phyloP scores from a whole-genome alignment of 2,113 vertebrate genomes.

The Chloroceryle aenea region DNA sequence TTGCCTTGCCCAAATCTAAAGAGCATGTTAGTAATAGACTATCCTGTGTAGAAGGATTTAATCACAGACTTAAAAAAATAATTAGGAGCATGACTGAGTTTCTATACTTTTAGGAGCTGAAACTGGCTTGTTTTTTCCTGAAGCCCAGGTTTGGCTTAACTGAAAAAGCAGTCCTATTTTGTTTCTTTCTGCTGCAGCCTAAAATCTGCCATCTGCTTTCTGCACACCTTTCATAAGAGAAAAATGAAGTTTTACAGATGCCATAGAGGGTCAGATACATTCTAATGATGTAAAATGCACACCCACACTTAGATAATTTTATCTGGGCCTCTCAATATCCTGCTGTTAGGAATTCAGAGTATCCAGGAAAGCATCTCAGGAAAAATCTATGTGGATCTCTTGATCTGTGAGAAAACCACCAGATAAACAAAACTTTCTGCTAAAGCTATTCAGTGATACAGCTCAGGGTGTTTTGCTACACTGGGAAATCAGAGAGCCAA shows the following conservation, averaged over 20 bases:
- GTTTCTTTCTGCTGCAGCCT: background rate
- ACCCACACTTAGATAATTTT: background rate
- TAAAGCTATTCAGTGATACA: background rate
- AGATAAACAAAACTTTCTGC: background rate
- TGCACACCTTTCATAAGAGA: background rate
- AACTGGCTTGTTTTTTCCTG: background rate
- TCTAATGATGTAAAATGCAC: background rate
- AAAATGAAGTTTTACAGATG: background rate
- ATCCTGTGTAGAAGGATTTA: background rate
- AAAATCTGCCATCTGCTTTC: background rate
- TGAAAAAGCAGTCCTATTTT: background rate
- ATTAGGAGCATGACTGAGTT: background rate
- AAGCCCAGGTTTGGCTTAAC: background rate
- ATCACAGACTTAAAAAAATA: background rate
- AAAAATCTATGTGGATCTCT: background rate
- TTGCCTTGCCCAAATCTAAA: background rate
- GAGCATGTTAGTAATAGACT: background rate
- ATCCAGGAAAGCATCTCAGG: background rate
- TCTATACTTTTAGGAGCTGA: background rate
- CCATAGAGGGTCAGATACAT: background rate
- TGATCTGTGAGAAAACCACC: background rate
- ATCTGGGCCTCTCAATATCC: background rate
- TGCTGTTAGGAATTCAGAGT: background rate
- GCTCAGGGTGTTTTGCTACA: rapidly evolving
- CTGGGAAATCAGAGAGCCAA: background rate